phyloP scores from a whole-genome alignment of 2,888 invertebrate genomes.

The Hesperia comma region DNA sequence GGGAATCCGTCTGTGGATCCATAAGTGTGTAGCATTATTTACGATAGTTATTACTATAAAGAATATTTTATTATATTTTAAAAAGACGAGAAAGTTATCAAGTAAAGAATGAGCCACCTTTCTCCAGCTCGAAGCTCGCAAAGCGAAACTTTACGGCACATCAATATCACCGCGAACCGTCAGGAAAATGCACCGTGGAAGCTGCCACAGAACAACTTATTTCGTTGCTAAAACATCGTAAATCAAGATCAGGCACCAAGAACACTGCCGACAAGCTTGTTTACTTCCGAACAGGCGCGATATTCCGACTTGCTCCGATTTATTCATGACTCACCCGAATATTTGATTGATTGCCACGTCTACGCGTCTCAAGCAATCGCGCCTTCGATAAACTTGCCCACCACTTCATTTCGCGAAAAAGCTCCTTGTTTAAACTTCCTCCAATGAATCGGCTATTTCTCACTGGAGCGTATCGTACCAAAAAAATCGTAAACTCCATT shows the following conservation, averaged over 20 bases:
- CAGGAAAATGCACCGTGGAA: slow-evolving; percentile 27
- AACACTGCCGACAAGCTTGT: slow-evolving; percentile 41
- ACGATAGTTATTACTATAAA: too few species aligned
- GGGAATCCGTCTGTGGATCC: too few species aligned
- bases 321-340: slow-evolving; percentile 78
- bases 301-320: slow-evolving; percentile 59
- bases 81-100: too few species aligned
- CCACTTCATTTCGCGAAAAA: slow-evolving; percentile 75
- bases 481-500: slow-evolving; percentile 53
- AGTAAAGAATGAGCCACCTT: not conserved
- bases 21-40: too few species aligned
- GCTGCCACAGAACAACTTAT: slow-evolving; percentile 33
- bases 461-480: slow-evolving; percentile 42
- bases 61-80: too few species aligned
- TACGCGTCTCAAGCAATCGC: slow-evolving; percentile 70
- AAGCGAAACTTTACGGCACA: not conserved
- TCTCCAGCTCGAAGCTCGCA: not conserved
- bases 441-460: slow-evolving; percentile 67
- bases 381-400: slow-evolving; percentile 72
- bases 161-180: slow-evolving; percentile 16
- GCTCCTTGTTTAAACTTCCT: slow-evolving; percentile 69
- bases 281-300: slow-evolving; percentile 46
- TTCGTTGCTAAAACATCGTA: slow-evolving; percentile 37
- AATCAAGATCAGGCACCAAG: slow-evolving; percentile 35
- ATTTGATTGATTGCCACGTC: slow-evolving; percentile 80